Base-by-base conservation (phyloP, 2,888 invertebrate species). In the Pachycephus smyrnensis region DNA sequence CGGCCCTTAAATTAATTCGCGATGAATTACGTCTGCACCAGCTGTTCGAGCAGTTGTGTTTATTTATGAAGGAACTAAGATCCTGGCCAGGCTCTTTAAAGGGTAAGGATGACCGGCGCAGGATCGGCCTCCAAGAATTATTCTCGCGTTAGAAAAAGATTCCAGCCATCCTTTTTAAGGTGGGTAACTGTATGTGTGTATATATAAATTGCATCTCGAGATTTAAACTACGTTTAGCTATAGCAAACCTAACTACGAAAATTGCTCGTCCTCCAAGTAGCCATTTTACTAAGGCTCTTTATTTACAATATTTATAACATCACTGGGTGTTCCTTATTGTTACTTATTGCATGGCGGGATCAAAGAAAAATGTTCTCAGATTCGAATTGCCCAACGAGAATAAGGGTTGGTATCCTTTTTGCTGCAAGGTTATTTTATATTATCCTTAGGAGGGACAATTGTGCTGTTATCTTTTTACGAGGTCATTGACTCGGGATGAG, bases 21-120 rank as follows among this genome's bases (percentile, higher is more conserved):
- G 91, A 91, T 91, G 91, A 91, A 91, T 91, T 91, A 91, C 91
- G 91, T 89, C 91, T 86, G 90, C 90, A 86, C 91, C 91, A 91
- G 91, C 89, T 91, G 91, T 89, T 89, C 87, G 86, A 88, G 89
- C 88, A 91, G 91, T 91, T 91, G 90, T 91, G 91, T 91, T 91
- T 91, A 91, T 91, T 91, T 91, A 91, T 91, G 91, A 89, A 90
- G 88, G 88, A 90, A 90, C 88, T 88, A 88, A 88, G 88, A 90
- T 90, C 89, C 88, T 89, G 88, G 83, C 84, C 84, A 80, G 82
- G 78, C 73, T 85, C 86, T 82, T 81, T 86, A 86, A 84, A 84
- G 75, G 76, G 77, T 82, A 80, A 82, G 40, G 40, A 55, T 55
- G 40, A 55, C 40, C 40, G 40, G 9, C 40, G 23, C 40, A 55